These are phyloP conservation scores for Ia io DNA, from an alignment of 2,113 vertebrate genomes.

Conservation along the genomic window DNA sequence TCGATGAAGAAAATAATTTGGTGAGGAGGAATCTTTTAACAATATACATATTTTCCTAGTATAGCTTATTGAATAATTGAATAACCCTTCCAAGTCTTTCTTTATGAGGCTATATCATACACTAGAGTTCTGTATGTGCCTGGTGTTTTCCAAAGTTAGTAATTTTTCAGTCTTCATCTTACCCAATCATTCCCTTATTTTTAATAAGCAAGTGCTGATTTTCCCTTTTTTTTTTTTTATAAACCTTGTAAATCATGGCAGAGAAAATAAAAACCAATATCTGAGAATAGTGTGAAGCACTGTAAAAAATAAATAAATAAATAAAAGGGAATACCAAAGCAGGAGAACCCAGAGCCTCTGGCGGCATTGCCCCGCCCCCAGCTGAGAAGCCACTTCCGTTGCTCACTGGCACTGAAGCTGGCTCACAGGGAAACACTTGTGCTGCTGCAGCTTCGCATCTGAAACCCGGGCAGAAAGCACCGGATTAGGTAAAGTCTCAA, in stretches of 20 bases:
- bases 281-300: not conserved
- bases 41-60: not conserved
- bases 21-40: not conserved
- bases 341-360: not conserved
- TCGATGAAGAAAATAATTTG: not conserved
- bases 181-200: not conserved
- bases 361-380: fast-evolving
- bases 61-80: not conserved
- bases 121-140: not conserved
- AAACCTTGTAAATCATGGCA: not conserved
- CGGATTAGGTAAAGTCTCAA: not conserved
- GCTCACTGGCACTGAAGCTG: not conserved
- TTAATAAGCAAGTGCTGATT: not conserved
- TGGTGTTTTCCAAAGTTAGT: not conserved
- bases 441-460: not conserved
- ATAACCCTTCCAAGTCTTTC: not conserved
- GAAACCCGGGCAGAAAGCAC: not conserved
- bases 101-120: not conserved
- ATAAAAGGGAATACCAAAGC: not conserved
- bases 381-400: not conserved
- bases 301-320: not conserved
- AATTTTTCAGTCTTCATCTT: not conserved
- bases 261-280: not conserved
- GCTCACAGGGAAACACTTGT: not conserved
- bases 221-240: not conserved